Base-by-base conservation (phyloP, 1,140 invertebrate genomes). In the Drosophila aff. region DNA sequence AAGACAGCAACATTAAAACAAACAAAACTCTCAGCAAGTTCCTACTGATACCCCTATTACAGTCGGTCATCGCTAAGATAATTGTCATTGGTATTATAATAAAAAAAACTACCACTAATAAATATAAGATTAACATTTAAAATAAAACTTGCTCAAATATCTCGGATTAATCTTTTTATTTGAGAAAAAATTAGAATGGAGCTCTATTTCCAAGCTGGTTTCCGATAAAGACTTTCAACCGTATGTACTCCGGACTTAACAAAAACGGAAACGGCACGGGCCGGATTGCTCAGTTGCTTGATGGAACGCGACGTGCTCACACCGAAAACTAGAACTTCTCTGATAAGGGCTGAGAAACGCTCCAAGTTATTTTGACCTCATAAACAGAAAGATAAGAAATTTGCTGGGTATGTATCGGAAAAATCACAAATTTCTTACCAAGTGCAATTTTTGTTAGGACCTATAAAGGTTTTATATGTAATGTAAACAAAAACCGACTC, bases 191-290 rank as follows among this genome's bases (percentile, higher is more conserved):
- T 0, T 33, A 0, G 0, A 36, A 36, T 33, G 0, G 5, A n/a
- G 16, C n/a, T 43, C 1, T 2, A 23, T 15, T 26, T 23, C 2
- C 7, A 5, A 23, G 13, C 18, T 40, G 18, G 9, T 38, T 40
- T 16, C 23, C 23, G 3, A 61, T 72, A 31, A 73, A 23, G 47
- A 61, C 15, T 44, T 21, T 44, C 8, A 16, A 58, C 71, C 23
- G 40, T 59, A 75, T 76, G 15, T 50, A 72, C 59, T 60, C 69
- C 53, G 38, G 67, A 38, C 77, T 81, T 75, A 81, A 72, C 80
- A 81, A 78, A 83, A 87, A 64, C 84, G 84, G 84, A 84, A 83
- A 76, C 81, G 41, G 13, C 69, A 78, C 40, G 41, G 36, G 28
- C 49, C 50, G 41, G 38, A 41, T 43, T 69, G 68, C 23, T 89